These are phyloP conservation scores for Neoaliturus tenellus DNA, from an alignment of 2,888 invertebrate species.

Conservation along the genomic window DNA sequence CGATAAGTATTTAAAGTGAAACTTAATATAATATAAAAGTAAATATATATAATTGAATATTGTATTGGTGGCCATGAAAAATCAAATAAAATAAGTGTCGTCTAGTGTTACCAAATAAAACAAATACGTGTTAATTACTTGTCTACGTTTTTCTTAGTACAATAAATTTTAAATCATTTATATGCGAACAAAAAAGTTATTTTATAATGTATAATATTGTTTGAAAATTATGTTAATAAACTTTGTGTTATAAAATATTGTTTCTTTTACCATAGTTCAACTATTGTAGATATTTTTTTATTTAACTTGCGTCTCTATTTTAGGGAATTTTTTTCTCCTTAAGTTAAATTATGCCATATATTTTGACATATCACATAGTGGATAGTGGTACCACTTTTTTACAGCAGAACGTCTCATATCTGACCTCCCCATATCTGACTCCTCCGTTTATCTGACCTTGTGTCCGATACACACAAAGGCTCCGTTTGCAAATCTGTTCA, in stretches of 20 bases:
- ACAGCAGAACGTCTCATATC: no score
- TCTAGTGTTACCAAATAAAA: conserved; percentile 14
- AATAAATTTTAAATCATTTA: conserved; percentile 1
- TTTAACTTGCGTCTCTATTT: no score
- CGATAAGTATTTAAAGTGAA: not conserved
- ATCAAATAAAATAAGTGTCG: conserved; percentile 21
- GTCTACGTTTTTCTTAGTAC: conserved; percentile 1
- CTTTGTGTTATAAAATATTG: not conserved
- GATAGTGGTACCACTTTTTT: no score
- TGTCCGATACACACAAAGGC: no score
- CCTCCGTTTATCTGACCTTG: no score
- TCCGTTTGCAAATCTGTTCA: no score
- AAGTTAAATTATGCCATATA: no score
- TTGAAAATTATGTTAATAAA: conserved; percentile 20
- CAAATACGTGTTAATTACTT: conserved; percentile 7
- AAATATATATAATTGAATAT: not conserved
- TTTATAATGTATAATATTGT: not conserved
- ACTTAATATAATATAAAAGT: not conserved
- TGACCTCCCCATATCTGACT: no score
- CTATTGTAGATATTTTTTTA: no score
- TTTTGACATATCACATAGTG: no score
- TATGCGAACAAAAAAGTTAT: not conserved
- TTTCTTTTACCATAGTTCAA: no score
- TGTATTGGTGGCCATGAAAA: conserved; percentile 16
- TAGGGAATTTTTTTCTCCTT: no score